These are phyloP conservation scores for Pungitius pungitius DNA, from an alignment of 2,113 vertebrate species.

Conservation along the genomic window DNA sequence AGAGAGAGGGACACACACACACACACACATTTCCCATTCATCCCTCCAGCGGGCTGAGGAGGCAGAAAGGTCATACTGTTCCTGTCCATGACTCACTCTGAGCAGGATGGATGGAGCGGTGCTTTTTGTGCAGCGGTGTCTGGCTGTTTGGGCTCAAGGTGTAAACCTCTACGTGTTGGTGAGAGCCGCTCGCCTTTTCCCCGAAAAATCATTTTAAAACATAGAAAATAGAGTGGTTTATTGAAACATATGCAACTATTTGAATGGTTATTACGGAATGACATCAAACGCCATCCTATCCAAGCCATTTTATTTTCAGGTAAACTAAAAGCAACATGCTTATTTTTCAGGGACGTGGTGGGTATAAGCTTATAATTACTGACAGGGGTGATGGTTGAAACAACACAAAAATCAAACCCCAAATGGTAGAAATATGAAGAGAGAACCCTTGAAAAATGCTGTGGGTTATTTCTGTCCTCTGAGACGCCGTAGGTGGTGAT, in stretches of 20 bases:
- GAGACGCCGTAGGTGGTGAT: neutral
- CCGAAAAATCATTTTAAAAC: neutral
- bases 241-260: neutral
- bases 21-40: neutral
- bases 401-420: neutral
- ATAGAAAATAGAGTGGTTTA: neutral
- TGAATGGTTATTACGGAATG: neutral
- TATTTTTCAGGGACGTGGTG: neutral
- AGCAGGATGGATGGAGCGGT: slow-evolving; percentile 36
- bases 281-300: neutral
- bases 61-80: slow-evolving; percentile 48
- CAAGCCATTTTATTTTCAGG: neutral
- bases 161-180: slow-evolving; percentile 15
- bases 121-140: slow-evolving; percentile 3
- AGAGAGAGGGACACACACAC: neutral
- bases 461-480: neutral
- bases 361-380: neutral
- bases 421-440: neutral
- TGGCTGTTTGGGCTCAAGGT: slow-evolving; percentile 11
- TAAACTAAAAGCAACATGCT: too few species aligned
- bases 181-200: too few species aligned
- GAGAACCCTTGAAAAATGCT: neutral
- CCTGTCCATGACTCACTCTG: slow-evolving; percentile 34
- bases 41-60: slow-evolving; percentile 30
- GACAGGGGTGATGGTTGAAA: neutral